Percentiles rank a stretch among this genome's conserved stretches.
Conservation (phyloP, 2,113 vertebrate species). For the Pseudopipra pipra region DNA sequence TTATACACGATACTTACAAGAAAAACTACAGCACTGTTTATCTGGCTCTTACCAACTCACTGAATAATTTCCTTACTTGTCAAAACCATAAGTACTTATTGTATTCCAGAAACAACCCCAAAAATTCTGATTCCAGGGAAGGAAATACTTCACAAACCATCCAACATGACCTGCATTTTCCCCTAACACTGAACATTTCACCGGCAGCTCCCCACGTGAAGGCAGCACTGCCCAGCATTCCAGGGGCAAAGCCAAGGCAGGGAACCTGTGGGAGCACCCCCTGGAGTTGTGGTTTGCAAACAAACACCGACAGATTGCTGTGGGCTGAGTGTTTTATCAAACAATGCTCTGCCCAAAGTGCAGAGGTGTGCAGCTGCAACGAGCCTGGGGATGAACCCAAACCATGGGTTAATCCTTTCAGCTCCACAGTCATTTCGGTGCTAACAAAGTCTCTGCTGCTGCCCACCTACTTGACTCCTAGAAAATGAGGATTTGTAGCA, state of each 20-base stretch:
- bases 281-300: neutral
- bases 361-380: too few species aligned
- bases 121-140: neutral
- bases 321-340: neutral
- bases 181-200: neutral
- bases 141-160: neutral
- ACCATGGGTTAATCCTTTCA: neutral
- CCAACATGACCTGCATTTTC: too few species aligned
- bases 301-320: neutral
- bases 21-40: neutral
- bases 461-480: neutral
- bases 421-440: neutral
- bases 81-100: neutral
- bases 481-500: neutral
- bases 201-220: neutral
- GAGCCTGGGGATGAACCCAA: neutral
- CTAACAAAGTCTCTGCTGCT: neutral
- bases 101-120: neutral
- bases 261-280: accelerated
- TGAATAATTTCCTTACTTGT: neutral
- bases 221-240: neutral
- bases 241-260: neutral
- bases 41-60: neutral
- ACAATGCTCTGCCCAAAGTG: too few species aligned
- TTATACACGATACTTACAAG: neutral